Evolutionary conservation across 2,888 invertebrate species (phyloP), one percentile per base, ranked within the genome.

Genomic region (Lithophane leautieri): DNA sequence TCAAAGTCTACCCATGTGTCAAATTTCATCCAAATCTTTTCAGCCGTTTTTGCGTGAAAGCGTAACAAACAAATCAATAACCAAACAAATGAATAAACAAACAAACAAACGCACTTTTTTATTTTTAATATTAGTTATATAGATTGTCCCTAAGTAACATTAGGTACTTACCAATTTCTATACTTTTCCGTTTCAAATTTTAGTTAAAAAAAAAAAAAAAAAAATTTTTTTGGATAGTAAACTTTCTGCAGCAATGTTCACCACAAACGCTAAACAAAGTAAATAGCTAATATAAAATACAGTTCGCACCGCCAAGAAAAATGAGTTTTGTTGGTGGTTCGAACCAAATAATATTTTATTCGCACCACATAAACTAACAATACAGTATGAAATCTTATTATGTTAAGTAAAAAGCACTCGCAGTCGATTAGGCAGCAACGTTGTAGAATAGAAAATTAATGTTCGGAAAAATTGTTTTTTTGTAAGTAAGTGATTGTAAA

Each of bases 371-470:
- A 67, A 47, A 63, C 47, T n/a, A 28, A 76, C 47, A 54, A 76
- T n/a, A 67, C 25, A 9, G 3, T 28, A 34, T 47, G 34, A 50
- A 50, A 47, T 22, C 22, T 50, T 56, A 70, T 63, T 63, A 63
- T 77, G 70, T 42, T 50, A 56, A 70, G 62, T 70, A 63, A 50
- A 77, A 70, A 76, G 52, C 76, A 77, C 76, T 78, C 40, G 9
- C 47, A 62, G 8, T 16, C 28, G 62, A 50, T 77, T 70, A 62
- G 40, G n/a, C 0, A 42, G n/a, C 40, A 25, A 25, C 19, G 14
- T 25, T 34, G 2, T n/a, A 40, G 52, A 9, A 22, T 56, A 25
- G 54, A 56, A 77, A 40, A 77, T 69, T 16, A 40, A 77, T 76
- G 54, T 50, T 62, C 28, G n/a, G 7, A 28, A 50, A 56, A 28